Base-by-base conservation (phyloP, 2,797 vertebrate species). In the Prionace glauca region DNA sequence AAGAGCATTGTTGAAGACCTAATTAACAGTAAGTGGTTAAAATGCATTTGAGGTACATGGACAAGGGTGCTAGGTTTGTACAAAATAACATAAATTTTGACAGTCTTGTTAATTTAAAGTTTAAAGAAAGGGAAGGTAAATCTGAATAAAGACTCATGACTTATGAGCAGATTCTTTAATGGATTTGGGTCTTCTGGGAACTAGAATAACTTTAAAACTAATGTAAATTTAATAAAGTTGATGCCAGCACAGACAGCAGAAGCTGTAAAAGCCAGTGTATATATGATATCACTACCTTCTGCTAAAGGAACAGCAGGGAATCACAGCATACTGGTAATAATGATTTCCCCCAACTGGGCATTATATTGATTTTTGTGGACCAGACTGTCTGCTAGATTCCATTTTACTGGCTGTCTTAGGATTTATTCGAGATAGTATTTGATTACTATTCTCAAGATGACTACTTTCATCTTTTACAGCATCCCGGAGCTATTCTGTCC, bases 361-460 rank as follows among this genome's bases (percentile, higher is more conserved):
- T 0, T 95, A 77, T n/a, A 95, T 94, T 95, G 93, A 77, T 77
- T 77, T 74, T 77, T 74, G 93, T 95, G 74, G 45, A 77, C 14
- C 24, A 18, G 24, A 9, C 45, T 72, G 24, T 60, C 41, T n/a
- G 69, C 16, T 77, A 32, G 71, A 77, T n/a, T 95, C 14, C 45
- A 95, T 95, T 95, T 95, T 56, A 95, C 45, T 50, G 60, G 22
- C 71, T 77, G 41, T 60, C 71, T 72, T 32, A 50, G 26, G 45
- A 95, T 95, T 95, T 77, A 95, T 95, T 60, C 20, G 29, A 95
- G 72, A 45, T 32, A 16, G 29, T 32, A 77, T 95, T 95, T 95
- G 93, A 95, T 95, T 77, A 77, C 26, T 50, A 45, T 56, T 74
- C 45, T 67, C 71, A n/a, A 74, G 93, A 10, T 56, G 45, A 56